Evolutionary conservation across 1,140 invertebrate species (phyloP).

Genomic region (Holcopasites calliopsidis): DNA sequence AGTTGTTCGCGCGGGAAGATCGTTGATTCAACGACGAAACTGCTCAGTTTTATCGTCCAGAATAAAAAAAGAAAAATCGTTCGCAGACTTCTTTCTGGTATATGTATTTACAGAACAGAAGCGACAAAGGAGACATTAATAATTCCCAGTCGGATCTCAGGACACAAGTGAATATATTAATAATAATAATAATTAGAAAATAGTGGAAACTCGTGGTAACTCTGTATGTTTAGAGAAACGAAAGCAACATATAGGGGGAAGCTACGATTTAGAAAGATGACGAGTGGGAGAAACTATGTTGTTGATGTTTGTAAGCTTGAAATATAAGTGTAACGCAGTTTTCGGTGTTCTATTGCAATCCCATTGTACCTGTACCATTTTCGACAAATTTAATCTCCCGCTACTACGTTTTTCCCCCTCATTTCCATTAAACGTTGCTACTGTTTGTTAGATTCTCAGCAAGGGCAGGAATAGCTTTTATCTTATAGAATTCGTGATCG

Average conservation of each 20-base stretch:
- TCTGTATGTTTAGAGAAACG: slow-evolving; percentile 34
- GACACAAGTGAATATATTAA: slow-evolving; percentile 56
- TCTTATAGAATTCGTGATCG: slow-evolving; percentile 5
- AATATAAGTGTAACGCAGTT: slow-evolving; percentile 77
- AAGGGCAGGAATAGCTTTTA: slow-evolving; percentile 27
- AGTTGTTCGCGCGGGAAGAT: not conserved
- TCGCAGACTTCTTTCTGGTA: not conserved
- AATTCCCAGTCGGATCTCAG: slow-evolving; percentile 44
- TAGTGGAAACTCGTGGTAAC: slow-evolving; percentile 45
- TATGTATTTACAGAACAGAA: slow-evolving; percentile 4
- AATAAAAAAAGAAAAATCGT: too few relatives aligned
- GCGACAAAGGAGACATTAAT: not conserved
- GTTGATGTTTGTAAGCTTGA: slow-evolving; percentile 78
- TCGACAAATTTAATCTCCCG: not conserved
- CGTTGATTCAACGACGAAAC: not conserved
- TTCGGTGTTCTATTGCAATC: slow-evolving; percentile 53
- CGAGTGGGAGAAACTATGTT: slow-evolving; percentile 65
- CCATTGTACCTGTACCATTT: slow-evolving; percentile 16
- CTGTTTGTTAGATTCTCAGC: not conserved
- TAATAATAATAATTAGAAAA: slow-evolving; percentile 51
- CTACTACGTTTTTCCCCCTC: not conserved
- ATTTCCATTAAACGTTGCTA: not conserved
- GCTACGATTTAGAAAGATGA: slow-evolving; percentile 45
- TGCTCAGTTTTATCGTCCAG: not conserved
- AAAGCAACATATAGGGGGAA: slow-evolving; percentile 44